phyloP scores from a whole-genome alignment of 1,140 invertebrate genomes.

The Scylla paramamosain region DNA sequence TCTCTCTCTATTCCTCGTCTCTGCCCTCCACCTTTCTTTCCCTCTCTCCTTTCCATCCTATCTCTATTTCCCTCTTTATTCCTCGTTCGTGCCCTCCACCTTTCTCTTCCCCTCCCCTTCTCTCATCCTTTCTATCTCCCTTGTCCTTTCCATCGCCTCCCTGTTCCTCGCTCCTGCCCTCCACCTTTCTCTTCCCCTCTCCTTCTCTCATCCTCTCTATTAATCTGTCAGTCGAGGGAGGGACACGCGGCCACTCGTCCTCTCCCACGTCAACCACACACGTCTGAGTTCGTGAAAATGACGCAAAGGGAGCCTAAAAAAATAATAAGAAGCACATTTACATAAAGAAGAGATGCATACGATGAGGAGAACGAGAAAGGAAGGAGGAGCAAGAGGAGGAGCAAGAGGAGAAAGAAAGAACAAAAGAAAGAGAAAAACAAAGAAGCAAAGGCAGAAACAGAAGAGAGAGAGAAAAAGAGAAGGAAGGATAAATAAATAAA shows the following conservation, averaged over 20 bases:
- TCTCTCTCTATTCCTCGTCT: neutral
- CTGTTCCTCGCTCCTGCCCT: conserved; percentile 1
- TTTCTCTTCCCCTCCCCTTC: neutral
- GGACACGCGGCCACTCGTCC: neutral
- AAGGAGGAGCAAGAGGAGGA: neutral
- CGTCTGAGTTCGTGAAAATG: too few species aligned
- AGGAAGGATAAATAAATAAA: neutral
- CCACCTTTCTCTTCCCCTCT: conserved; percentile 27
- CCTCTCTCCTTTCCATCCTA: too few species aligned
- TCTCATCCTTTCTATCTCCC: neutral
- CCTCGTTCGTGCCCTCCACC: too few species aligned
- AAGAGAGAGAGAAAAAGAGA: neutral
- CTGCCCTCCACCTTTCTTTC: neutral
- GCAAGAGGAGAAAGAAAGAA: neutral
- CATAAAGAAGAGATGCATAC: too few species aligned
- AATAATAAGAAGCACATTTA: too few species aligned
- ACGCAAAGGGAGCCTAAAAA: too few species aligned
- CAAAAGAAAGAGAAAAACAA: too few species aligned
- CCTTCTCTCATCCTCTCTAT: neutral
- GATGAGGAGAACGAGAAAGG: neutral
- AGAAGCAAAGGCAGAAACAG: neutral
- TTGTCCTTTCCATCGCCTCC: neutral
- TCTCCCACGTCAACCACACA: too few species aligned
- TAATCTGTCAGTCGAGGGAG: neutral
- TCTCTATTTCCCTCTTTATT: too few species aligned